A percentile compares a stretch with the other conserved stretches of the same genome.
phyloP scores from a whole-genome alignment of 2,113 vertebrate genomes.

The Bubo scandiacus region DNA sequence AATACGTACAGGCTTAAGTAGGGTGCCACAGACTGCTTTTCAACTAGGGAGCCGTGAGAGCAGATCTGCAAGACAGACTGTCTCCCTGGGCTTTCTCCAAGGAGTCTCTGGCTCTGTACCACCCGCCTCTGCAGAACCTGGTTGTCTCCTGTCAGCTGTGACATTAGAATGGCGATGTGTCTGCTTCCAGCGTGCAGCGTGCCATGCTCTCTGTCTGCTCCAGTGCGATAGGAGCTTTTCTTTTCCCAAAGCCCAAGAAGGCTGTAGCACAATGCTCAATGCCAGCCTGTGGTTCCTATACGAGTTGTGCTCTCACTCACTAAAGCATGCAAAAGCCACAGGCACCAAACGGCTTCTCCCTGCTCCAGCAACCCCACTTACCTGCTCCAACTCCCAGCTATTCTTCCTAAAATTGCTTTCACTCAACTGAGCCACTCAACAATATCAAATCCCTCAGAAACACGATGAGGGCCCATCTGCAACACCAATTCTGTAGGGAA shows the following conservation, averaged over 20 bases:
- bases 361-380: background rate
- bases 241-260: background rate
- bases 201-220: background rate
- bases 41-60: background rate
- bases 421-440: background rate
- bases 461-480: fast-evolving
- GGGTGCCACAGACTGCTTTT: background rate
- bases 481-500: background rate
- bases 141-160: background rate
- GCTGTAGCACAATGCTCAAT: fast-evolving
- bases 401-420: background rate
- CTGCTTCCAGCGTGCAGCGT: fast-evolving
- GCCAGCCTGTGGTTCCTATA: background rate
- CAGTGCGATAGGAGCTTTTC: background rate
- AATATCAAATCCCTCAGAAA: background rate
- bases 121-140: background rate
- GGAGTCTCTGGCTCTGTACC: background rate
- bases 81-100: background rate
- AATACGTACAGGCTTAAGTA: background rate
- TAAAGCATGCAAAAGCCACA: background rate
- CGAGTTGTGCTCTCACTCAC: background rate
- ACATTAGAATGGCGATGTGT: background rate
- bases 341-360: background rate
- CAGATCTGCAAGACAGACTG: background rate
- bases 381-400: background rate